Conservation (phyloP, 2,888 invertebrate species). For the Sarcophaga variegata region DNA sequence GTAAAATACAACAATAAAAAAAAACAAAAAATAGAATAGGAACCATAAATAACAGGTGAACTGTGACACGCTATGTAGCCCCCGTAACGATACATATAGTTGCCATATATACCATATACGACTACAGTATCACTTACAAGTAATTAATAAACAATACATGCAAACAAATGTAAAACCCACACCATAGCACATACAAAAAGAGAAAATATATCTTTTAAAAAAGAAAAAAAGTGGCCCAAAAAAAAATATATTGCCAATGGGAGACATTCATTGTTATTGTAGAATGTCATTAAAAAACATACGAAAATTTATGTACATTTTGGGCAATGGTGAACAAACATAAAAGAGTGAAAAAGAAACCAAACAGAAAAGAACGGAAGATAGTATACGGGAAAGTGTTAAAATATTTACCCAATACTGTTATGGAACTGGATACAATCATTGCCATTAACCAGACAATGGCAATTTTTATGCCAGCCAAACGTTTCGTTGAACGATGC, state of each 20-base stretch:
- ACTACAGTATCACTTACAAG: constrained; percentile 17
- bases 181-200: neutral
- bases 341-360: neutral
- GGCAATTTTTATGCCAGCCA: constrained; percentile 93
- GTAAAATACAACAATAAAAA: neutral
- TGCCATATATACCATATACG: neutral
- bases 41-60: constrained; percentile 33
- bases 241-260: neutral
- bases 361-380: neutral
- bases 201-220: neutral
- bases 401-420: constrained; percentile 87
- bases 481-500: constrained; percentile 91
- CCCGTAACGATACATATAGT: too few species aligned
- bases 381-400: neutral
- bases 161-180: neutral
- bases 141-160: constrained; percentile 9
- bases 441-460: constrained; percentile 96
- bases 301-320: neutral
- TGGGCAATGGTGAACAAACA: neutral
- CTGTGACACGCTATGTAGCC: neutral
- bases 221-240: neutral
- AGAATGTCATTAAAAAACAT: constrained; percentile 35
- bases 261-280: constrained; percentile 2
- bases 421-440: constrained; percentile 93
- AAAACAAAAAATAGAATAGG: constrained; percentile 11